A percentile compares a stretch with the other conserved stretches of the same genome.
Evolutionary conservation across 1,140 invertebrate species (phyloP).

Genomic region (Helicoverpa zea): DNA sequence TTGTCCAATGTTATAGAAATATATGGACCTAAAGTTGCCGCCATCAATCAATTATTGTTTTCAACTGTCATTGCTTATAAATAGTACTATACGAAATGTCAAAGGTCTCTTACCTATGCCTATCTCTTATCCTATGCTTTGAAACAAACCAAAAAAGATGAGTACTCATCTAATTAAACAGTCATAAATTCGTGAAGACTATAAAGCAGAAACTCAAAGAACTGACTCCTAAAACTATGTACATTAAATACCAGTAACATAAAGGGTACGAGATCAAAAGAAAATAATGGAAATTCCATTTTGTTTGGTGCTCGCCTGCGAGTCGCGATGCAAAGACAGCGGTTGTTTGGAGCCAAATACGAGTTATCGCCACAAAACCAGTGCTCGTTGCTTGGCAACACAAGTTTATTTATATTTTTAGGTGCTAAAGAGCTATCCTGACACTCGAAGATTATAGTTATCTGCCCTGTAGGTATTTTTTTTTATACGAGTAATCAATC

Average conservation of each 20-base stretch:
- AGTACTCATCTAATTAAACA: not conserved
- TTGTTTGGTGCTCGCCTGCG: slow-evolving; percentile 22
- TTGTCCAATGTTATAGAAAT: not conserved
- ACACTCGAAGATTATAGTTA: too few relatives aligned
- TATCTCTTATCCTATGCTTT: not conserved
- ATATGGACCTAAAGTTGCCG: slow-evolving; percentile 3
- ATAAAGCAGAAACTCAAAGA: slow-evolving; percentile 29
- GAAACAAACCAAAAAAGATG: not conserved
- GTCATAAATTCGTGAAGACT: slow-evolving; percentile 7
- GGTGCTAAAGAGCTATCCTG: not conserved
- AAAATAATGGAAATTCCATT: slow-evolving; percentile 50
- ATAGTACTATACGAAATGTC: not conserved
- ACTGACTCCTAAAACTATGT: slow-evolving; percentile 39
- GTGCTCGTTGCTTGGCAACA: not conserved
- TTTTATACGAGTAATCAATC: too few relatives aligned
- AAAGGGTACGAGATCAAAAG: slow-evolving; percentile 49
- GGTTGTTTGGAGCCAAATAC: slow-evolving; percentile 10
- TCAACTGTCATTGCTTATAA: not conserved
- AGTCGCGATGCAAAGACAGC: slow-evolving; percentile 11
- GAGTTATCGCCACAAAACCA: slow-evolving; percentile 1
- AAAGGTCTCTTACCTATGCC: not conserved
- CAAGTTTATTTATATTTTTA: not conserved
- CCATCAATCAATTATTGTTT: slow-evolving; percentile 27
- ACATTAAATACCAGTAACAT: slow-evolving; percentile 42
- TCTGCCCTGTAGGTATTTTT: not conserved